Conservation (phyloP, 2,113 vertebrate species). For the Carassius gibelio region DNA sequence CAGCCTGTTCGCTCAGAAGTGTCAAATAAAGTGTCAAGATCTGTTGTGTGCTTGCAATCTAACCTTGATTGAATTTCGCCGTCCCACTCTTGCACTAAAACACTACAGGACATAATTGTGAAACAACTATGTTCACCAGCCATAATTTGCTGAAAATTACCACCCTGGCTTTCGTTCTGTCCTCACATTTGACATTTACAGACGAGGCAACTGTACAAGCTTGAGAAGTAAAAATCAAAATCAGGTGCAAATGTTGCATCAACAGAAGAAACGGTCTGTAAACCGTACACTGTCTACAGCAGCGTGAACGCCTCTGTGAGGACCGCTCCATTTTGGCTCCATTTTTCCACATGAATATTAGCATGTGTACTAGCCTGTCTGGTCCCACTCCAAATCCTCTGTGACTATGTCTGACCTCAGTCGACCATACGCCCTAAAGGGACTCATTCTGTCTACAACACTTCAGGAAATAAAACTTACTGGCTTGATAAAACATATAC, state of each 20-base stretch:
- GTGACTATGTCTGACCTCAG: background rate
- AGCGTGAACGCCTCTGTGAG: background rate
- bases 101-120: conserved; percentile 20
- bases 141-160: conserved; percentile 18
- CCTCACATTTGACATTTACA: conserved; percentile 34
- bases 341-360: conserved; percentile 32
- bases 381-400: background rate
- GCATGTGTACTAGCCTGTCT: conserved; percentile 12
- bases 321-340: conserved; percentile 9
- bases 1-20: background rate
- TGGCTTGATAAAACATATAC: background rate
- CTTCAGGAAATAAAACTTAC: background rate
- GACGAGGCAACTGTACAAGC: background rate
- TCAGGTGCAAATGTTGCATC: conserved; percentile 37
- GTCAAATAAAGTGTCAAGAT: no score
- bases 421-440: conserved; percentile 1
- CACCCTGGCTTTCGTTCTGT: background rate
- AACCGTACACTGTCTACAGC: conserved; percentile 1
- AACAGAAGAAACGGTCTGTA: conserved; percentile 21
- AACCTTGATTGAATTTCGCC: conserved; percentile 27
- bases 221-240: conserved; percentile 6
- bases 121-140: background rate
- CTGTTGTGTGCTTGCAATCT: no score
- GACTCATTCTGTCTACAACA: background rate
- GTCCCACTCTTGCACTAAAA: background rate